These are phyloP conservation scores for Allygus modestus DNA, from an alignment of 2,888 invertebrate genomes.

Conservation along the genomic window DNA sequence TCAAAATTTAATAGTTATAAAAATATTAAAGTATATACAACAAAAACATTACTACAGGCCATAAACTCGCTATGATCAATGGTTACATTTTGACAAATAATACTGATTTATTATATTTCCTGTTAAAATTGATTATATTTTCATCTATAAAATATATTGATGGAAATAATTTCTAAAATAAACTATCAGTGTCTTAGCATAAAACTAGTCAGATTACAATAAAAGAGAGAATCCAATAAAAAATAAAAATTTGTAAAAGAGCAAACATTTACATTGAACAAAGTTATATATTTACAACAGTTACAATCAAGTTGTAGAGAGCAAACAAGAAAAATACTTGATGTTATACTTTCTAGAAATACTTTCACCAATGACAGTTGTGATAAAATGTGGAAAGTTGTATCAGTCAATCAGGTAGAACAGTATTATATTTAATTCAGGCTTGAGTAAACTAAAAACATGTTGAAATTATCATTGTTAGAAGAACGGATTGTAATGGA, in stretches of 20 bases:
- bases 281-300: neutral
- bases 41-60: neutral
- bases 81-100: neutral
- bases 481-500: no score
- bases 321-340: neutral
- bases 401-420: neutral
- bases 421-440: no score
- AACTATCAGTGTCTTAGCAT: no score
- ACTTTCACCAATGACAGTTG: neutral
- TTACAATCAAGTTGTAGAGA: neutral
- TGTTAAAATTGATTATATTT: neutral
- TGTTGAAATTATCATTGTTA: no score
- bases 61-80: neutral
- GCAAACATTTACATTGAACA: neutral
- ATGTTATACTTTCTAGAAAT: neutral
- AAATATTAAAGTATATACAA: constrained; percentile 30
- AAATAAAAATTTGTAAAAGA: neutral
- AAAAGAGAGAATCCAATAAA: neutral
- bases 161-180: no score
- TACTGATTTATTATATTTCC: neutral
- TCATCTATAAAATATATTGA: no score
- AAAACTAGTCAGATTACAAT: neutral
- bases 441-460: no score
- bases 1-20: neutral
- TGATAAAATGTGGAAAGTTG: neutral